Evolutionary conservation across 2,113 vertebrate genomes (phyloP), one percentile per base, ranked within the genome.

Genomic region (Sclerurus mexicanus): DNA sequence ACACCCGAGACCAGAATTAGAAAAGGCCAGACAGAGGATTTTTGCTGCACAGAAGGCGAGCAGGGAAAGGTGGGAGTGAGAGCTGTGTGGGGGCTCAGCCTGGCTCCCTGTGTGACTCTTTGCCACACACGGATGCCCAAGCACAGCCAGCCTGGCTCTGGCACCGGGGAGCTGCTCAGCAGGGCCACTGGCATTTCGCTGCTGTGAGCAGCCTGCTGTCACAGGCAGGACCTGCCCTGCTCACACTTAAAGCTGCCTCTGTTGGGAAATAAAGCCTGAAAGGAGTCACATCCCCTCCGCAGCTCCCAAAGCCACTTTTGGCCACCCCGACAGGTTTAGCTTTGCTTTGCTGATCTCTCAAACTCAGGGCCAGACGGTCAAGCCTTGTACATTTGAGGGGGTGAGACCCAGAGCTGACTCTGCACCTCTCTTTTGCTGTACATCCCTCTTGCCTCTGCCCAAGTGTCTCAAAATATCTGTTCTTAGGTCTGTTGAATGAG

Each of bases 161-260:
- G 67, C 75, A 35, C 33, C 12, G 72, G 28, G 8, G 16, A 40
- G 63, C 39, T 22, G 5, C 90, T 66, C 44, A 4, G 72, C 72
- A 68, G 59, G 56, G 58, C 59, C 44, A 37, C 0, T 0, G 35
- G 39, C 53, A 31, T 3, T 2, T 44, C 21, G 18, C 21, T 47
- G 55, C 86, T 44, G 63, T 6, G 40, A 84, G 59, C 76, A 60
- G 35, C 49, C 87, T 73, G 66, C 91, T 92, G 79, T 17, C 83
- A 78, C 37, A 0, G 49, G 19, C 77, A 59, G 25, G n/a, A 31
- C 66, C 74, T 75, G 71, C 89, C 39, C 31, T 52, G 49, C 74
- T 80, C 86, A 63, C 81, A 68, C 62, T 78, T 52, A 6, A 14
- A 81, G 35, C 81, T 74, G 53, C 33, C 35, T 89, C 92, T 85